phyloP scores from a whole-genome alignment of 1,140 invertebrate genomes.

The Ceratoteleas bidentatus region DNA sequence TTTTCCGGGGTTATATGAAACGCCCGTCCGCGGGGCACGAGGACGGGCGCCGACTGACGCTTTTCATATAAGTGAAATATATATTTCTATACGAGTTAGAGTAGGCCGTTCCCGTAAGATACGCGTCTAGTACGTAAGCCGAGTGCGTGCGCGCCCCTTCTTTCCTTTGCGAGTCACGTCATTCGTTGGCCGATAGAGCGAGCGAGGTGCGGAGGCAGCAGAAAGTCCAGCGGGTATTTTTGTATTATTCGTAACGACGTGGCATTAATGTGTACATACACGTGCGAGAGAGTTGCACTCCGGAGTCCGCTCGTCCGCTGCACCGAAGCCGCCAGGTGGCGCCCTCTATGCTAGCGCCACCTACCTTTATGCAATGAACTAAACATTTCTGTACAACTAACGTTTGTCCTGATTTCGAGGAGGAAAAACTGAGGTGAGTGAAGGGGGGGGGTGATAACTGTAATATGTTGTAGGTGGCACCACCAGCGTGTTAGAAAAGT shows the following conservation, averaged over 20 bases:
- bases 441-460: no score
- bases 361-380: no score
- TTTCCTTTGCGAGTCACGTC: slow-evolving; percentile 5
- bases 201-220: neutral
- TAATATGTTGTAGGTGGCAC: no score
- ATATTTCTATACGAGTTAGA: slow-evolving; percentile 80
- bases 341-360: no score
- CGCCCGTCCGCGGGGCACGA: slow-evolving; percentile 71
- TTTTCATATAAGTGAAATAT: no score
- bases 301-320: no score
- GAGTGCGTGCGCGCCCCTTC: slow-evolving; percentile 52
- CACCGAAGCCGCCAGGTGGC: no score
- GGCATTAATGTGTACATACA: slow-evolving; percentile 57
- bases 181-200: slow-evolving; percentile 7
- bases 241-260: slow-evolving; percentile 52
- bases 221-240: slow-evolving; percentile 34
- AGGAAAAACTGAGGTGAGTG: no score
- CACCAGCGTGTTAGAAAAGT: no score
- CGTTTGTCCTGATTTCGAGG: no score
- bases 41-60: no score
- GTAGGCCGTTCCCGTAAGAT: slow-evolving; percentile 75
- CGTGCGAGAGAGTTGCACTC: neutral
- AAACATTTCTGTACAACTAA: no score
- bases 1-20: slow-evolving; percentile 81
- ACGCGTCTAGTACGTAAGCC: slow-evolving; percentile 66